Evolutionary conservation across 2,113 vertebrate species (phyloP).

Genomic region (Papio anubis): DNA sequence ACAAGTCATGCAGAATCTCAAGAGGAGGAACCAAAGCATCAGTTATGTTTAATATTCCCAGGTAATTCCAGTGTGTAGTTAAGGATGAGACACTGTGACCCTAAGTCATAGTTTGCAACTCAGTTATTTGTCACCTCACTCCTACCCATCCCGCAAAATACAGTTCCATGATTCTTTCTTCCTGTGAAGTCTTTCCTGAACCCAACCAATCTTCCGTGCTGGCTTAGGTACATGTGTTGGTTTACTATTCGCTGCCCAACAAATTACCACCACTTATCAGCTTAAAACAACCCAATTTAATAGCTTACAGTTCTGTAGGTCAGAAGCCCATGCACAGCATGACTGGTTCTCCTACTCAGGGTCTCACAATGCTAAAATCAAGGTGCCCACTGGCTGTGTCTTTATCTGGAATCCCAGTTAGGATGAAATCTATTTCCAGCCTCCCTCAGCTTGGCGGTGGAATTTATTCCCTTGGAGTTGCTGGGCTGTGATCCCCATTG

Average conservation of each 20-base stretch:
- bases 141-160: neutral
- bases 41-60: neutral
- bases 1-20: neutral
- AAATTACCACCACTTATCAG: neutral
- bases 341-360: neutral
- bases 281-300: neutral
- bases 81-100: neutral
- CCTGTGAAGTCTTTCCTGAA: neutral
- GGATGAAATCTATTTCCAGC: neutral
- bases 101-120: neutral
- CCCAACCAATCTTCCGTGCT: neutral
- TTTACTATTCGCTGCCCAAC: neutral
- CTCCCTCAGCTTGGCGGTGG: neutral
- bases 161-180: neutral
- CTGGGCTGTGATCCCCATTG: neutral
- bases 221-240: neutral
- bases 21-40: neutral
- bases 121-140: neutral
- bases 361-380: neutral
- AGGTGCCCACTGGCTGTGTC: neutral
- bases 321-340: neutral
- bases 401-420: neutral
- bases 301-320: neutral
- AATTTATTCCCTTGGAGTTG: neutral
- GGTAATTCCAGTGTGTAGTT: neutral